Base-by-base conservation (phyloP, 1,140 invertebrate genomes). In the Choristoneura fumiferana region DNA sequence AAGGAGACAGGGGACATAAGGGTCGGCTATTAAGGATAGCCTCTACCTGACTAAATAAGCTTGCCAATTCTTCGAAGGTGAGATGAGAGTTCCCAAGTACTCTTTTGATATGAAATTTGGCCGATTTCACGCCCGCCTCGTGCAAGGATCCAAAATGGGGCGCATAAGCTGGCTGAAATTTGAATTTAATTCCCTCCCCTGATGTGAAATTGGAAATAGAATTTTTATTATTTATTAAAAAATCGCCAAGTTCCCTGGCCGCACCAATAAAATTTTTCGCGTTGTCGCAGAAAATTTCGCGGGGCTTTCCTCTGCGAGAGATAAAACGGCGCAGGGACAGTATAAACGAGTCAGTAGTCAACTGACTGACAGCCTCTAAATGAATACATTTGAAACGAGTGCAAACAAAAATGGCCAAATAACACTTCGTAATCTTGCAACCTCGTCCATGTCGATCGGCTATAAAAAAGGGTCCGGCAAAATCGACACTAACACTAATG, bases 361-460 rank as follows among this genome's bases (percentile, higher is more conserved):
- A 15, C 10, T 58, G 55, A n/a, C 62, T 62, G 1, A 67, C 65
- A 0, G 58, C 63, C 40, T 70, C 64, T 12, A 69, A 17, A 39
- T 69, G 63, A 1, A 69, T n/a, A 10, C 62, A 67, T 39, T 65
- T 65, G 18, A 57, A 65, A n/a, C 60, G 52, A 12, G 63, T 36
- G 40, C 69, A 71, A 0, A 71, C 15, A 22, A 71, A 71, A 6
- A 71, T 18, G 35, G 60, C 64, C 12, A 67, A 17, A 53, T 71
- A 71, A 33, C 56, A 60, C 15, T 67, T 70, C 1, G 40, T 57
- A 12, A 67, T 5, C 3, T 22, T 29, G 35, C 29, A 18, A 3
- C 65, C 65, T 12, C 63, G 60, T 2, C 62, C 65, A 22, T 57
- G 65, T 8, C 58, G 22, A 8, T 68, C 60, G 1, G 53, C 8